phyloP scores from a whole-genome alignment of 2,888 invertebrate species.

The Pimpla rufipes region DNA sequence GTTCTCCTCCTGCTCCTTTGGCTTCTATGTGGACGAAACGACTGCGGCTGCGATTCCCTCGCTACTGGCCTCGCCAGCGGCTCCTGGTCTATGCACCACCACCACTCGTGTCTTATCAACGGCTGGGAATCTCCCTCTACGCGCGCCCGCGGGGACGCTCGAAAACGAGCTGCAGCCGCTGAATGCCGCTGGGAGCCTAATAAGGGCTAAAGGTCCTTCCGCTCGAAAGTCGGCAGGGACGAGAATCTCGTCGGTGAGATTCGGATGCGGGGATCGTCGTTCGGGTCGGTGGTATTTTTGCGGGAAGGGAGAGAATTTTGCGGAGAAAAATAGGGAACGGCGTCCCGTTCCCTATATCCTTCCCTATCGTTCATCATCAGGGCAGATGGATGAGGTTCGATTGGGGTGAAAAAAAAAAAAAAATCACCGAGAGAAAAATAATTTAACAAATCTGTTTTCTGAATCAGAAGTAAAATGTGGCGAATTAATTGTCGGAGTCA shows the following conservation, averaged over 20 bases:
- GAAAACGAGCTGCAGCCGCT: constrained; percentile 42
- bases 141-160: constrained; percentile 40
- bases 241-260: neutral
- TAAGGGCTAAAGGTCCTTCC: constrained; percentile 45
- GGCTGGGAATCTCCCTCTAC: constrained; percentile 41
- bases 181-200: constrained; percentile 3
- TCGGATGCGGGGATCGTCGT: constrained; percentile 22
- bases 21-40: neutral
- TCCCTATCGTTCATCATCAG: too few relatives aligned
- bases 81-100: constrained; percentile 36
- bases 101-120: constrained; percentile 38
- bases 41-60: constrained; percentile 10
- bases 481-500: too few relatives aligned
- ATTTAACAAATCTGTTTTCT: too few relatives aligned
- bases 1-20: constrained; percentile 37
- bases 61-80: constrained; percentile 30
- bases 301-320: neutral
- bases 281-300: neutral
- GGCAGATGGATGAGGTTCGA: too few relatives aligned
- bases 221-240: neutral
- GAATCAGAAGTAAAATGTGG: too few relatives aligned
- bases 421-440: too few relatives aligned
- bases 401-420: too few relatives aligned
- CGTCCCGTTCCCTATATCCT: too few relatives aligned
- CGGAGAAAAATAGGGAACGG: too few relatives aligned